Evolutionary conservation across 2,797 vertebrate species (phyloP).

Genomic region (Acanthis flammea): DNA sequence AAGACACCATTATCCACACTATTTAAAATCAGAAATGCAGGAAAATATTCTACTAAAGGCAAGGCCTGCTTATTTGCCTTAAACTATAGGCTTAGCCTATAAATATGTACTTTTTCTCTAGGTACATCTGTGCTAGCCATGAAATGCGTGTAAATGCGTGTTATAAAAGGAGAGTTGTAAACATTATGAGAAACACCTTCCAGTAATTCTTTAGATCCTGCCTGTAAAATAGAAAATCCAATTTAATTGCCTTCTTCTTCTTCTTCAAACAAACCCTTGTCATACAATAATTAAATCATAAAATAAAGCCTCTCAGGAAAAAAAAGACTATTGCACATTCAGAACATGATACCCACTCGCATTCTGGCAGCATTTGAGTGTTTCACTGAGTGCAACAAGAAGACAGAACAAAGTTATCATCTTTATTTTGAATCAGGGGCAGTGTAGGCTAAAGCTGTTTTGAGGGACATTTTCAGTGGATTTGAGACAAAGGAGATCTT

Average conservation of each 20-base stretch:
- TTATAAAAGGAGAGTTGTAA: background rate
- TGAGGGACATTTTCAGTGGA: background rate
- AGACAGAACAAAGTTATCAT: background rate
- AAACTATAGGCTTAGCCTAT: background rate
- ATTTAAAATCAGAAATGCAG: constrained; percentile 20
- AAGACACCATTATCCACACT: constrained; percentile 44
- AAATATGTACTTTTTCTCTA: background rate
- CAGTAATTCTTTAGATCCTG: background rate
- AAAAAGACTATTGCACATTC: background rate
- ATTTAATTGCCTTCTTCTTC: background rate
- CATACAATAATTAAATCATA: background rate
- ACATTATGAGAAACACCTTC: background rate
- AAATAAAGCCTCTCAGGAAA: background rate
- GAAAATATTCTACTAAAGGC: background rate
- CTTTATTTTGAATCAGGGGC: background rate
- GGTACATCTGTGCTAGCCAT: background rate
- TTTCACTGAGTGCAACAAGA: background rate
- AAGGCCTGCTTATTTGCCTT: constrained; percentile 3
- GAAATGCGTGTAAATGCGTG: background rate
- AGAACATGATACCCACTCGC: background rate
- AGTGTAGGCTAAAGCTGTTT: background rate
- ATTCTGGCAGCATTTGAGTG: background rate
- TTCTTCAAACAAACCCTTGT: background rate
- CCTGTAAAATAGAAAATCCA: background rate
- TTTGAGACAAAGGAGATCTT: background rate